These are phyloP conservation scores for Eulemur rufifrons DNA, from an alignment of 2,113 vertebrate species.

Conservation along the genomic window DNA sequence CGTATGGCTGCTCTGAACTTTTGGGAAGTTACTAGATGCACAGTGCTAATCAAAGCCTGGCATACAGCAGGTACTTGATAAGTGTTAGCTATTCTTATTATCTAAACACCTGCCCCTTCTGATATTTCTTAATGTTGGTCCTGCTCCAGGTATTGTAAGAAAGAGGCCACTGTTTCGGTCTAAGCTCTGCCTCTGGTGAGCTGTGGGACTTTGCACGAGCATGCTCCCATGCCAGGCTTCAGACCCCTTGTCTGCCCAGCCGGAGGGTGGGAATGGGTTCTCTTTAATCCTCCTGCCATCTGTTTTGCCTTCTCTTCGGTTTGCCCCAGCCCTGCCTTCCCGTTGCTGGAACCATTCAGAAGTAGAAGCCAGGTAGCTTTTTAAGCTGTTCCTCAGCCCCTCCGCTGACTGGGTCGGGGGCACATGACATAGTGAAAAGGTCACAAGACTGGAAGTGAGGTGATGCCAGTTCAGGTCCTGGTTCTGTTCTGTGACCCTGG, in stretches of 20 bases:
- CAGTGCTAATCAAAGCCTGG: not conserved
- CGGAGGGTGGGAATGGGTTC: not conserved
- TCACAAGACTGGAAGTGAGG: too few relatives aligned
- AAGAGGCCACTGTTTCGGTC: too few relatives aligned
- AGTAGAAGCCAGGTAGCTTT: not conserved
- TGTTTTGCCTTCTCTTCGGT: not conserved
- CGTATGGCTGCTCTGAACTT: not conserved
- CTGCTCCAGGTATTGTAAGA: not conserved
- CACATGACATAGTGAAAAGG: too few relatives aligned
- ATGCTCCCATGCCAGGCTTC: not conserved
- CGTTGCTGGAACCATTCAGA: not conserved
- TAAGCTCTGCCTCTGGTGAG: not conserved
- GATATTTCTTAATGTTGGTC: not conserved
- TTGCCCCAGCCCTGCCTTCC: not conserved
- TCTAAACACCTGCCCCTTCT: not conserved
- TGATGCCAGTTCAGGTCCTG: not conserved
- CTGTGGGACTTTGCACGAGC: too few relatives aligned
- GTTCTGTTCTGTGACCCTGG: not conserved
- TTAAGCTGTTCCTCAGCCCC: not conserved
- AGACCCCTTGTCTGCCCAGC: not conserved
- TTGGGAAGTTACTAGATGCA: not conserved
- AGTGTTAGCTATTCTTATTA: too few relatives aligned
- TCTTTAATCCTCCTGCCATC: not conserved
- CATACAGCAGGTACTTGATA: not conserved
- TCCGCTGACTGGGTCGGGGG: accelerated